Base-by-base conservation (phyloP, 2,888 invertebrate species). In the Tryphoninae sp. region DNA sequence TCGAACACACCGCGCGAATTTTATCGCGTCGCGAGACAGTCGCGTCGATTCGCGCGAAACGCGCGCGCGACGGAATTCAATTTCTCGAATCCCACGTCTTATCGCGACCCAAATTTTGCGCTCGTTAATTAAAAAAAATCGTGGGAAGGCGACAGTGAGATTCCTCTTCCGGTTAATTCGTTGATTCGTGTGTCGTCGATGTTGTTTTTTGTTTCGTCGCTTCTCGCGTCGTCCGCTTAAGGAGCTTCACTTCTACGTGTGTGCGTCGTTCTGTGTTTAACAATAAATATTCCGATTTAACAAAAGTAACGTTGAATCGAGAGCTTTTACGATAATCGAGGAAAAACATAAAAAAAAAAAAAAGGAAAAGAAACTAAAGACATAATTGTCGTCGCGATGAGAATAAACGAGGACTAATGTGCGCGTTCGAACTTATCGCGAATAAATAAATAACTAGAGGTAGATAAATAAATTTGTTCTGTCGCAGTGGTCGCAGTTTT, bases 211-310 rank as follows among this genome's bases (percentile, higher is more conserved):
- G 6, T 72, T 51, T 62, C 33, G 4, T 6, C 33, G 33, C 33
- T 33, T 33, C 7, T 33, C 33, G 4, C 33, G 33, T 33, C 33
- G 33, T 33, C 7, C 6, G 13, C 51, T n/a, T 62, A 40, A 51
- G 13, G 51, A 62, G 22, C 40, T 73, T 62, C 9, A n/a, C 9
- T 19, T 45, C 45, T 13, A 13, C 64, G 22, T 74, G 64, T 74
- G 64, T 62, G 73, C 64, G 51, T 33, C 33, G 22, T 33, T 22
- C 33, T 74, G 64, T 73, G 53, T 16, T 64, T 64, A 40, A 64
- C 22, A 16, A 33, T 33, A 22, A 53, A 74, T 42, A 45, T 45
- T 13, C 3, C 42, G 16, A 16, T 74, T 55, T 1, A 64, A 64
- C 16, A 16, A 74, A 45, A 26, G 33, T 13, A 45, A 45, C 45